A percentile compares a stretch with the other conserved stretches of the same genome.
phyloP scores from a whole-genome alignment of 2,797 vertebrate species.

The Morelia viridis region DNA sequence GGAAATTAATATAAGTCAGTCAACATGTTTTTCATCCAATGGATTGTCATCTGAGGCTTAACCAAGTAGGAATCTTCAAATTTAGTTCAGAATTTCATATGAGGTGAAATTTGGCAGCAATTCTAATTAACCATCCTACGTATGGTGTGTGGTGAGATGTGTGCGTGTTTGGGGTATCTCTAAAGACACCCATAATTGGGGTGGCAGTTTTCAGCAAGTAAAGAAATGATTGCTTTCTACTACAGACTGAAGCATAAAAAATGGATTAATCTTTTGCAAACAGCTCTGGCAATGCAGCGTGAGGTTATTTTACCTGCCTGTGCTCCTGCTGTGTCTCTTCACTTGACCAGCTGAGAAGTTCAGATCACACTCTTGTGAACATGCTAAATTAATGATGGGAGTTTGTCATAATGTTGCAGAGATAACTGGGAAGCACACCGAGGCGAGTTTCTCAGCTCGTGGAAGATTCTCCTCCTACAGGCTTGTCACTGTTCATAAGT shows the following conservation, averaged over 20 bases:
- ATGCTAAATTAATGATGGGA: conserved; percentile 15
- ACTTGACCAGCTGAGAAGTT: neutral
- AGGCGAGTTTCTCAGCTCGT: neutral
- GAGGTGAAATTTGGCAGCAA: neutral
- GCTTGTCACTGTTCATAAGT: conserved; percentile 33
- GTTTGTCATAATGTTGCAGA: conserved; percentile 7
- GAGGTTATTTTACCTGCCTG: conserved; percentile 5
- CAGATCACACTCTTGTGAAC: neutral
- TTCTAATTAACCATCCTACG: neutral
- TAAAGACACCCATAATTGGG: neutral
- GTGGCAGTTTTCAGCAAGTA: neutral
- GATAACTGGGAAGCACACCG: neutral
- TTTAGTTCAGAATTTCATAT: neutral
- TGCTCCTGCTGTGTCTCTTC: neutral
- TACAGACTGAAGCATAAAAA: conserved; percentile 7
- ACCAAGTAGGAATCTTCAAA: neutral
- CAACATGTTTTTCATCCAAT: too few species aligned
- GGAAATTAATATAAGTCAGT: neutral
- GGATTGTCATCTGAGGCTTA: neutral
- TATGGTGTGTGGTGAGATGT: neutral
- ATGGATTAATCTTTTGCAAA: conserved; percentile 49
- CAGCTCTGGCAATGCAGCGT: neutral
- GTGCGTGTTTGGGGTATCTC: neutral
- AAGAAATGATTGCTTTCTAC: conserved; percentile 39
- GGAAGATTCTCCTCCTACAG: neutral